These are phyloP conservation scores for Apantesis nais DNA, from an alignment of 2,888 invertebrate genomes.

Conservation along the genomic window DNA sequence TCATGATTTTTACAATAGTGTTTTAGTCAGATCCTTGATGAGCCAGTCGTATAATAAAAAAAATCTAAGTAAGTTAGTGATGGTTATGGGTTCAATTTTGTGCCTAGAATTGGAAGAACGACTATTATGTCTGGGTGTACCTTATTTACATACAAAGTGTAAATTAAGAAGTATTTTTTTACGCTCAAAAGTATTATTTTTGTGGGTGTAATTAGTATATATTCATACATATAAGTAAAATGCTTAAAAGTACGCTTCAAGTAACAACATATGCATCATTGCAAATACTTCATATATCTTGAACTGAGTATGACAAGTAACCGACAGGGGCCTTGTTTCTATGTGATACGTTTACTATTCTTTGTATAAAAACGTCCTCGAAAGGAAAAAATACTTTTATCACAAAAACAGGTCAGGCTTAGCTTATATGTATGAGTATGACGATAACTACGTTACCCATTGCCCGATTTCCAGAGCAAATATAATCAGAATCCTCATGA, in stretches of 20 bases:
- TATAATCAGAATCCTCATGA: constrained; percentile 6
- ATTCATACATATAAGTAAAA: neutral
- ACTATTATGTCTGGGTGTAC: too few species aligned
- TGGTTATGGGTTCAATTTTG: too few species aligned
- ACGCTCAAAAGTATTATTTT: neutral
- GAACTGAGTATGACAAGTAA: neutral
- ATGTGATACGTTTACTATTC: neutral
- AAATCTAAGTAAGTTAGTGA: too few species aligned
- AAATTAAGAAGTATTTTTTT: too few species aligned
- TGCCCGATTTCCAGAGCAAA: constrained; percentile 3
- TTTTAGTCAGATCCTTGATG: too few species aligned
- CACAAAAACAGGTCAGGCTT: neutral
- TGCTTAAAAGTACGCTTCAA: neutral
- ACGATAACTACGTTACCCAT: constrained; percentile 8
- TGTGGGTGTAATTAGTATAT: neutral
- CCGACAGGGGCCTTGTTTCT: neutral
- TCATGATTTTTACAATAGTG: too few species aligned
- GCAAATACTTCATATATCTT: neutral
- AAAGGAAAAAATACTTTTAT: neutral
- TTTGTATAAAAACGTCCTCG: neutral
- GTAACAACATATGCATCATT: neutral
- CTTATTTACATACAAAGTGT: too few species aligned
- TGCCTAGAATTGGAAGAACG: too few species aligned
- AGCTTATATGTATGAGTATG: neutral
- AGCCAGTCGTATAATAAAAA: too few species aligned